Evolutionary conservation across 2,113 vertebrate genomes (phyloP).

Genomic region (Galeopterus variegatus): DNA sequence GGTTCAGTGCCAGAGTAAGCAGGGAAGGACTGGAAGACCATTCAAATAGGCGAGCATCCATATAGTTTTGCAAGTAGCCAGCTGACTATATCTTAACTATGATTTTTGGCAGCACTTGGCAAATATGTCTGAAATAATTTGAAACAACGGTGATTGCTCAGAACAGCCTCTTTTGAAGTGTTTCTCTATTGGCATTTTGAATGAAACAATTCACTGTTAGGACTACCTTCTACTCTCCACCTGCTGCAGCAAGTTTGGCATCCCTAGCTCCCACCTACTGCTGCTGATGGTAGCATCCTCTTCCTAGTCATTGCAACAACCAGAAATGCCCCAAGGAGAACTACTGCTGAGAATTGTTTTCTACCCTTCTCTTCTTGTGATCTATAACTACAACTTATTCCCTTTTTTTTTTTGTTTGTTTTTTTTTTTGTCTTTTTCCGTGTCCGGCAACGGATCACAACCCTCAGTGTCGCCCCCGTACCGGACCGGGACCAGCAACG

Average conservation of each 20-base stretch:
- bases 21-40: not conserved
- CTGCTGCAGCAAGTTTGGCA: not conserved
- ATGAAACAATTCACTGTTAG: constrained; percentile 56
- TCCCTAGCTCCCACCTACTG: not conserved
- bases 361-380: constrained; percentile 2
- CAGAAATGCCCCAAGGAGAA: constrained; percentile 3
- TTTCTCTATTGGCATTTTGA: constrained; percentile 31
- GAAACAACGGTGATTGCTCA: constrained; percentile 31
- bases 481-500: too few species aligned
- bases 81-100: constrained; percentile 15
- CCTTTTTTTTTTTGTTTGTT: too few species aligned
- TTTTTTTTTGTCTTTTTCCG: too few species aligned
- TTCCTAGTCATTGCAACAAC: not conserved
- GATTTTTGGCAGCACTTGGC: constrained; percentile 7
- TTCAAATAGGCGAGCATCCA: not conserved
- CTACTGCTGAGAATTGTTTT: constrained; percentile 24
- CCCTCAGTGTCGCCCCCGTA: too few species aligned
- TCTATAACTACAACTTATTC: not conserved
- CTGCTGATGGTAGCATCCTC: not conserved
- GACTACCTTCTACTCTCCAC: not conserved
- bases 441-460: too few species aligned
- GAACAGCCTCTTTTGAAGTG: not conserved
- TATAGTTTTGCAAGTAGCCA: not conserved
- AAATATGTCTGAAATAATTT: constrained; percentile 52
- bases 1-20: not conserved